Percentiles rank a stretch among this genome's conserved stretches.
These are phyloP conservation scores for Drosophila setosimentum DNA, from an alignment of 2,888 invertebrate species.

Conservation along the genomic window DNA sequence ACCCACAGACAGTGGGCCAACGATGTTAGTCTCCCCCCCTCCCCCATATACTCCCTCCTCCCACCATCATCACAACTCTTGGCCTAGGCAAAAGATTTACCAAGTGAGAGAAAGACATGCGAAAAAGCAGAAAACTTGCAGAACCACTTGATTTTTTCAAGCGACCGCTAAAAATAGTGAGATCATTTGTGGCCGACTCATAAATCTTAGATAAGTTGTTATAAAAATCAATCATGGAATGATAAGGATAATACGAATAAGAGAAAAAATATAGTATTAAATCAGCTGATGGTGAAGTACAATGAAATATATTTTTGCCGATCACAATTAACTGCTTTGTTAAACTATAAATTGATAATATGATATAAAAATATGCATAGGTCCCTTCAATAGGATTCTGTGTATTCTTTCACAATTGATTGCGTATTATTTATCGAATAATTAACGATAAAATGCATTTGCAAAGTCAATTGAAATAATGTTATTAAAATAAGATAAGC, in stretches of 20 bases:
- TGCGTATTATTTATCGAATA: background rate
- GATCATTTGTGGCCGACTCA: conserved; percentile 27
- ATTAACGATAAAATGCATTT: background rate
- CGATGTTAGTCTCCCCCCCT: conserved; percentile 16
- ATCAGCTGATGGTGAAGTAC: background rate
- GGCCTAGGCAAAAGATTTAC: conserved; percentile 13
- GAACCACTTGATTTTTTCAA: conserved; percentile 32
- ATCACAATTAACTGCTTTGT: background rate
- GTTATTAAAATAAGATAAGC: background rate
- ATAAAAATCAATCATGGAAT: background rate
- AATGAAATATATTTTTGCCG: background rate
- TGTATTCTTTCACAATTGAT: background rate
- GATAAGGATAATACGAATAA: conserved; percentile 22
- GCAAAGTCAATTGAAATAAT: no score
- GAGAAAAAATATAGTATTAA: background rate
- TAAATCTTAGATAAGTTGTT: conserved; percentile 4
- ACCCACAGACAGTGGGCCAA: conserved; percentile 54
- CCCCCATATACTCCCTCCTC: background rate
- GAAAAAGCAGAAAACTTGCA: conserved; percentile 25
- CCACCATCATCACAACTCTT: background rate
- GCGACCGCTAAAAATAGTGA: conserved; percentile 18
- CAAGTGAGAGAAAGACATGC: background rate
- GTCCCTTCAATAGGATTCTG: background rate
- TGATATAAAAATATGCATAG: background rate
- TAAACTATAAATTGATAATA: background rate